Conservation (phyloP, 2,888 invertebrate genomes). For the Marasmarcha lunaedactyla region DNA sequence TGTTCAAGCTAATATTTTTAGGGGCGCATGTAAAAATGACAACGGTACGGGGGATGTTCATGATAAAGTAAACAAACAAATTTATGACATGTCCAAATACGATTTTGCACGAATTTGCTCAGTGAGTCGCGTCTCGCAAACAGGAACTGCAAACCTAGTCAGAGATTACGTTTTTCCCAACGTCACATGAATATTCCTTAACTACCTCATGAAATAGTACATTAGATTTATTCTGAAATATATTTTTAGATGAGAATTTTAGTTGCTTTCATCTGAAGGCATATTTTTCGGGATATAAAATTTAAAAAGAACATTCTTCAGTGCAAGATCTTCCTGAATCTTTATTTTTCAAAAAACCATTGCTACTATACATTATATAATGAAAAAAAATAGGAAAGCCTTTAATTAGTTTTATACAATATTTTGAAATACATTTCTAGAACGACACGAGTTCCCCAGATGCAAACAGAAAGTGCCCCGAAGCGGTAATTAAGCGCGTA, state of each 20-base stretch:
- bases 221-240: no score
- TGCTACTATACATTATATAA: no score
- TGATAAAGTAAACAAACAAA: conserved; percentile 31
- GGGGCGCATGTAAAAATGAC: conserved; percentile 22
- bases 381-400: no score
- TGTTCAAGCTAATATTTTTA: not conserved
- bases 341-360: no score
- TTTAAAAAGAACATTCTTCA: no score
- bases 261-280: no score
- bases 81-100: conserved; percentile 30
- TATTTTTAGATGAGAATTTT: no score
- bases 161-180: conserved; percentile 10
- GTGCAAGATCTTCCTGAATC: no score
- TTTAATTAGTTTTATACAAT: no score
- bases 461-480: conserved; percentile 14
- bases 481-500: conserved; percentile 19
- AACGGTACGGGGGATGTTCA: conserved; percentile 19
- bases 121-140: conserved; percentile 32
- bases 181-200: conserved; percentile 1
- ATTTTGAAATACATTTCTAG: no score
- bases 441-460: no score
- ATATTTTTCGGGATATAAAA: no score
- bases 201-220: not conserved
- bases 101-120: conserved; percentile 39
- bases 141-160: conserved; percentile 27